phyloP scores from a whole-genome alignment of 1,140 invertebrate species.

The Ceratina calcarata region DNA sequence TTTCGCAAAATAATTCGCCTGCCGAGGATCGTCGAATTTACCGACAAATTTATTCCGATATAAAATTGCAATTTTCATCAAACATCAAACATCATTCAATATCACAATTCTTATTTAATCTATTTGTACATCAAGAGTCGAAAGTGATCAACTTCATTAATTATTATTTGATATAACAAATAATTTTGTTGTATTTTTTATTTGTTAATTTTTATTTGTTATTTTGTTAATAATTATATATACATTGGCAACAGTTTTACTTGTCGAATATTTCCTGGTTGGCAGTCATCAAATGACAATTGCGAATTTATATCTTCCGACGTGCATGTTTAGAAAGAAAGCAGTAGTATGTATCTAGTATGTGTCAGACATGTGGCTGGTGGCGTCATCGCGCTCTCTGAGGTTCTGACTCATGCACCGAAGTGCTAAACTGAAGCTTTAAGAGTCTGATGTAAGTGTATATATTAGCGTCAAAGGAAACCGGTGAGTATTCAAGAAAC shows the following conservation, averaged over 20 bases:
- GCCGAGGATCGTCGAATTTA: neutral
- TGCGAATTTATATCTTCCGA: neutral
- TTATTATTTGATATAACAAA: neutral
- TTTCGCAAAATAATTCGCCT: slow-evolving; percentile 3
- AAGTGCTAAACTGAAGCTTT: neutral
- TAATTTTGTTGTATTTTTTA: too few species aligned
- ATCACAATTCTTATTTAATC: too few species aligned
- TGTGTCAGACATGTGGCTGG: neutral
- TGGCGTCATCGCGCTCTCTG: neutral
- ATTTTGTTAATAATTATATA: too few species aligned
- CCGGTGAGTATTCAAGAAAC: neutral
- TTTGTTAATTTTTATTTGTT: too few species aligned
- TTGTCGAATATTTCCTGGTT: too few species aligned
- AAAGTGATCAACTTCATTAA: neutral
- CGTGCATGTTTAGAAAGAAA: too few species aligned
- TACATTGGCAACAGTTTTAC: too few species aligned
- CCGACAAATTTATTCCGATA: neutral
- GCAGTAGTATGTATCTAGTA: neutral
- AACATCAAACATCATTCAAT: too few species aligned
- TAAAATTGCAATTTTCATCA: too few species aligned
- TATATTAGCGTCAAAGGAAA: neutral
- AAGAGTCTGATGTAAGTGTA: slow-evolving; percentile 1
- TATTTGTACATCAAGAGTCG: too few species aligned
- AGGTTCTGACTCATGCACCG: neutral
- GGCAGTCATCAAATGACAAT: too few species aligned